Conservation (phyloP, 2,113 vertebrate genomes). For the Himantopus leucocephalus region DNA sequence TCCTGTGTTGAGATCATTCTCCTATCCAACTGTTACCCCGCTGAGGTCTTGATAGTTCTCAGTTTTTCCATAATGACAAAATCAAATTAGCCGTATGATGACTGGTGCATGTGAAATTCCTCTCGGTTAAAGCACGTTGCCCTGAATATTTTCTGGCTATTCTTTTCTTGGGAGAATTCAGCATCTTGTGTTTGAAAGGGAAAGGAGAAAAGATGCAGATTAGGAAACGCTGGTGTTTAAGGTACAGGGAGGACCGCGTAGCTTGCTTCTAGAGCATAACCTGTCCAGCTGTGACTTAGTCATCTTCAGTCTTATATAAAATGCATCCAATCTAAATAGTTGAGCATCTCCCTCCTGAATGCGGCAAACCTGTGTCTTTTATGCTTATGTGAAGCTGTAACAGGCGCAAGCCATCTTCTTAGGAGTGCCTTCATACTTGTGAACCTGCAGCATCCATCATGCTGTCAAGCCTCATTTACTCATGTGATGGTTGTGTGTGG, state of each 20-base stretch:
- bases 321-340: neutral
- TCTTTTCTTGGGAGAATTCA: neutral
- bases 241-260: neutral
- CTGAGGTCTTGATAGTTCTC: slow-evolving; percentile 36
- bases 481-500: neutral
- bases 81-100: neutral
- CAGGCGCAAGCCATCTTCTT: neutral
- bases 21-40: neutral
- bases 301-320: slow-evolving; percentile 43
- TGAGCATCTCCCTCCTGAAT: slow-evolving; percentile 57
- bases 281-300: slow-evolving; percentile 56
- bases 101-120: slow-evolving; percentile 24
- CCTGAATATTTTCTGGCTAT: neutral
- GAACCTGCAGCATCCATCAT: slow-evolving; percentile 61
- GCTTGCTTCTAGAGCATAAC: slow-evolving; percentile 43
- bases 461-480: slow-evolving; percentile 54
- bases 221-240: slow-evolving; percentile 25
- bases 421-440: slow-evolving; percentile 31
- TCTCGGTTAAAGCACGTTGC: neutral
- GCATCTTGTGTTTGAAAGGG: neutral
- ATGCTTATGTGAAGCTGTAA: slow-evolving; percentile 23
- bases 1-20: slow-evolving; percentile 19
- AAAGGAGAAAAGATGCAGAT: neutral
- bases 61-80: slow-evolving; percentile 58
- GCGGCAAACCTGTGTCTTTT: slow-evolving; percentile 1